These are phyloP conservation scores for Apis mellifera DNA, from an alignment of 1,140 invertebrate species.

Conservation along the genomic window DNA sequence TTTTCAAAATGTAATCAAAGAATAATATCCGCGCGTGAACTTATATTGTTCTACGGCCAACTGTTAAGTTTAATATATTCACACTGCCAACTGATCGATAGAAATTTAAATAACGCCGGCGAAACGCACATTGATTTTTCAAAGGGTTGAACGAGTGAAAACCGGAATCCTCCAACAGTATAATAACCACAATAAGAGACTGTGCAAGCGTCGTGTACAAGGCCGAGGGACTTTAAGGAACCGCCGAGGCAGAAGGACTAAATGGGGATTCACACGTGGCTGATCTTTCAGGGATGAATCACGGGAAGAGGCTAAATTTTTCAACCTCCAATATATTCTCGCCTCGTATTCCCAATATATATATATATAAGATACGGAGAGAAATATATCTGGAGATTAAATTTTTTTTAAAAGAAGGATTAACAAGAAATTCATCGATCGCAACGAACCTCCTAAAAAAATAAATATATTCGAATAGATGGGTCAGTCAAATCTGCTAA, in stretches of 20 bases:
- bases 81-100: background rate
- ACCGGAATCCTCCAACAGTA: background rate
- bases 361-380: background rate
- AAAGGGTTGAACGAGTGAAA: background rate
- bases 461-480: conserved; percentile 1
- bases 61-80: too few relatives aligned
- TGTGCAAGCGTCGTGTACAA: background rate
- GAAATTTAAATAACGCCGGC: background rate
- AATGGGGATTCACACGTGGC: conserved; percentile 54
- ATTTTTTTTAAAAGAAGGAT: too few relatives aligned
- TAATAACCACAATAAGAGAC: conserved; percentile 1
- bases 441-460: background rate
- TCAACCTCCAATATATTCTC: background rate
- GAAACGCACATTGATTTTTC: background rate
- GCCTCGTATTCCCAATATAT: background rate
- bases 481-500: background rate
- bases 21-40: too few relatives aligned
- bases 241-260: conserved; percentile 47
- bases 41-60: too few relatives aligned
- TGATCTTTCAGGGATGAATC: conserved; percentile 52
- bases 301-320: conserved; percentile 19
- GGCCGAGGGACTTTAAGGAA: conserved; percentile 45
- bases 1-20: too few relatives aligned
- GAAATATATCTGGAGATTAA: background rate
- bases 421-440: background rate